Conservation (phyloP, 35 echinoderm and acorn worm genomes). For the Patiria miniata region DNA sequence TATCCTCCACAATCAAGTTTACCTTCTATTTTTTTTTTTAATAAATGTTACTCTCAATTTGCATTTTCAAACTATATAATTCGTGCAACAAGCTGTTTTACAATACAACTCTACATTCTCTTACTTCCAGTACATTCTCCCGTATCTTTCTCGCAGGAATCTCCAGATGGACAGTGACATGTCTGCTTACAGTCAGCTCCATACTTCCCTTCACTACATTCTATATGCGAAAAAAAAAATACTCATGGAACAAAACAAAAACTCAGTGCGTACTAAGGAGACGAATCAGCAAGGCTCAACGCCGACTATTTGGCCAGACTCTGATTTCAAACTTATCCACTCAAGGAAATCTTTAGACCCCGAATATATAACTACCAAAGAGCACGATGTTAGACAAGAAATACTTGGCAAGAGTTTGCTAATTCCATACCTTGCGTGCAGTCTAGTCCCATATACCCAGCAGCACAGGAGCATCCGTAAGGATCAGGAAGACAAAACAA, state of each 20-base stretch:
- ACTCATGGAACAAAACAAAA: too few species aligned
- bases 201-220: conserved; percentile 19
- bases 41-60: too few species aligned
- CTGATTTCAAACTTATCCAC: too few species aligned
- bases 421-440: conserved; percentile 48
- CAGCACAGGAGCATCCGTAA: conserved; percentile 75
- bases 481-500: conserved; percentile 86
- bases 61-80: too few species aligned
- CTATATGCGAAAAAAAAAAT: neutral
- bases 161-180: conserved; percentile 18
- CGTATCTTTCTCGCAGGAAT: conserved; percentile 28
- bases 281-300: too few species aligned
- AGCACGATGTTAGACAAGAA: neutral
- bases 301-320: too few species aligned
- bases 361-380: too few species aligned
- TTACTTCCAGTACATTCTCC: conserved; percentile 20
- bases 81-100: too few species aligned
- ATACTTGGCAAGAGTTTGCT: neutral
- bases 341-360: too few species aligned
- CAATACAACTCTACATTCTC: neutral
- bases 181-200: conserved; percentile 48
- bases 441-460: conserved; percentile 55
- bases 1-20: too few species aligned
- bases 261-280: too few species aligned
- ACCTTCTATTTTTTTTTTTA: too few species aligned